Evolutionary conservation across 2,888 invertebrate species (phyloP), one percentile per base, ranked within the genome.

Genomic region (Magallana nippona): DNA sequence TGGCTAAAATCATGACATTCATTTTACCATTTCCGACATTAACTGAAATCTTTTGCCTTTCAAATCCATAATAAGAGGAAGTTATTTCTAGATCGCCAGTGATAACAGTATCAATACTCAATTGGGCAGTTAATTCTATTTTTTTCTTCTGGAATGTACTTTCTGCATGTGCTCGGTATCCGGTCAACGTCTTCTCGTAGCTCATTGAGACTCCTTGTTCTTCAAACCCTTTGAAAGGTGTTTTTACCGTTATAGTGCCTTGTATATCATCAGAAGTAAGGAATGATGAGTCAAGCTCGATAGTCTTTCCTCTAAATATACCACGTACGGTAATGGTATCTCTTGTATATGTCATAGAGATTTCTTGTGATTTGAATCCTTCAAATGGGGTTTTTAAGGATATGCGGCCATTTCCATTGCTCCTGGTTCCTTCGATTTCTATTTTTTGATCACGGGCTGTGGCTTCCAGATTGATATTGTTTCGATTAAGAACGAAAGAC

Each of bases 191-290:
- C 11, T 27, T 63, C 10, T 63, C 63, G 22, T 22, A 55, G 19
- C 44, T 62, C 11, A 81, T 55, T 2, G 60, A 60, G 8, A 62
- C 17, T 1, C 10, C 44, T 81, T 62, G 32, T 78, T 82, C 82
- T 58, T 82, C 82, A 32, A 58, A 82, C 15, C 82, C 82, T 17
- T 17, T 11, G 22, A 82, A 82, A 57, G 82, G 82, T 55, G 82
- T 82, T 71, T 82, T 82, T 19, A 60, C 19, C 55, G 22, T 22
- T 2, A 84, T 13, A 32, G 17, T 78, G 19, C 62, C 79, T 62
- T 57, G 19, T 32, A 58, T 55, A 13, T 17, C 56, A 56, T 63
- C 19, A 10, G 44, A 11, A 58, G 81, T 19, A 8, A 32, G 58
- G 78, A 81, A 8, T 32, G 77, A 22, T 2, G 13, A 22, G n/a